Evolutionary conservation across 2,888 invertebrate species (phyloP).

Genomic region (Patella depressa): DNA sequence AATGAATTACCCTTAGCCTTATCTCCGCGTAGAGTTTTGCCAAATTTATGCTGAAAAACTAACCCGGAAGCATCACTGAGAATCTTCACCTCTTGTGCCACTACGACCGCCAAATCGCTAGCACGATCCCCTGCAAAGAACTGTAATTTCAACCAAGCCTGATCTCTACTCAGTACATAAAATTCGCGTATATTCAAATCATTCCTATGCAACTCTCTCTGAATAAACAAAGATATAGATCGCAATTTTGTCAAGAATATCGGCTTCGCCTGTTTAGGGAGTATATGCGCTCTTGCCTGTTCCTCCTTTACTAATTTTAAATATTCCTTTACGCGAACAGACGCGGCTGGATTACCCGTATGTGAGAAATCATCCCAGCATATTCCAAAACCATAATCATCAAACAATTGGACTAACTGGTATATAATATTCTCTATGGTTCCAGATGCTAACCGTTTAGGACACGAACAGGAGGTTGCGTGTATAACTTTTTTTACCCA

Average conservation of each 20-base stretch:
- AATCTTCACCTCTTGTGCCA: background rate
- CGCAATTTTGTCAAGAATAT: background rate
- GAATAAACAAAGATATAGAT: background rate
- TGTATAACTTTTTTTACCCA: background rate
- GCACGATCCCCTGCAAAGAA: background rate
- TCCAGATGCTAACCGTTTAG: background rate
- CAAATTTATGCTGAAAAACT: background rate
- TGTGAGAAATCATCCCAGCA: background rate
- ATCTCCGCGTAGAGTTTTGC: background rate
- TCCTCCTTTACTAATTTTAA: background rate
- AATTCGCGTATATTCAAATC: background rate
- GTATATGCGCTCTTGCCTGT: background rate
- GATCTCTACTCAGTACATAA: background rate
- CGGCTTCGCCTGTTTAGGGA: background rate
- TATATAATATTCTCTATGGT: background rate
- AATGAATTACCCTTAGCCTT: constrained; percentile 1
- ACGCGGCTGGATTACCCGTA: background rate
- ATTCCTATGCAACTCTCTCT: background rate
- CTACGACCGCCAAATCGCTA: background rate
- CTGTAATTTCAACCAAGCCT: background rate
- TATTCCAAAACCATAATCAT: background rate
- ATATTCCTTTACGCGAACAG: background rate
- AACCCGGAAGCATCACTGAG: background rate
- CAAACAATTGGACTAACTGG: background rate
- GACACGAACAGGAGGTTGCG: background rate